Evolutionary conservation across 2,113 vertebrate species (phyloP).

Genomic region (Orientallactaga bullata): DNA sequence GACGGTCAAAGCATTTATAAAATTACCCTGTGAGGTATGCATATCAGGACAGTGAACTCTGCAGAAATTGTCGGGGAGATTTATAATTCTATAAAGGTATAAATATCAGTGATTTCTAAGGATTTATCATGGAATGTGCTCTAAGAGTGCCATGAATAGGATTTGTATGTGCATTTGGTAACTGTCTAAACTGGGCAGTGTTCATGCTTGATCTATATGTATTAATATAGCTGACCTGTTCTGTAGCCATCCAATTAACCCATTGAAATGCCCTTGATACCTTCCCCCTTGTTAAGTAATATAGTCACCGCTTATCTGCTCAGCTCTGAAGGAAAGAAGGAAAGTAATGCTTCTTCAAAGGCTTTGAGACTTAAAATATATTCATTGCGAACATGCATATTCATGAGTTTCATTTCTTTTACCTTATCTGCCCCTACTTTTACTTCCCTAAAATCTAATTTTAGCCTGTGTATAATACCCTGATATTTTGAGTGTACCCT

Average conservation of each 20-base stretch:
- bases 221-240: not conserved
- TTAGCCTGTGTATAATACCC: constrained; percentile 75
- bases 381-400: constrained; percentile 75
- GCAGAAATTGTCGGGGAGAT: not conserved
- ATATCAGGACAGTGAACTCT: not conserved
- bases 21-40: not conserved
- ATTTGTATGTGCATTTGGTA: not conserved
- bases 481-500: constrained; percentile 78
- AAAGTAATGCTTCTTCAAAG: constrained; percentile 14
- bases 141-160: not conserved
- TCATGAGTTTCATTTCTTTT: constrained; percentile 74
- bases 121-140: not conserved
- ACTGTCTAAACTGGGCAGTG: not conserved
- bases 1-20: not conserved
- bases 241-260: not conserved
- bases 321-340: constrained; percentile 41
- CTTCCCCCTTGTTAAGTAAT: not conserved
- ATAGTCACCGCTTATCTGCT: constrained; percentile 1
- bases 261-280: constrained; percentile 11
- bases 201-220: not conserved
- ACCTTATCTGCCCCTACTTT: constrained; percentile 72
- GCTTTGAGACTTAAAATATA: constrained; percentile 50
- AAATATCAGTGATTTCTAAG: not conserved
- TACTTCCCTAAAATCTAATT: constrained; percentile 78
- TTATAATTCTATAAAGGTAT: not conserved